Percentiles rank a stretch among this genome's conserved stretches.
Evolutionary conservation across 2,113 vertebrate species (phyloP).

Genomic region (Caretta caretta): DNA sequence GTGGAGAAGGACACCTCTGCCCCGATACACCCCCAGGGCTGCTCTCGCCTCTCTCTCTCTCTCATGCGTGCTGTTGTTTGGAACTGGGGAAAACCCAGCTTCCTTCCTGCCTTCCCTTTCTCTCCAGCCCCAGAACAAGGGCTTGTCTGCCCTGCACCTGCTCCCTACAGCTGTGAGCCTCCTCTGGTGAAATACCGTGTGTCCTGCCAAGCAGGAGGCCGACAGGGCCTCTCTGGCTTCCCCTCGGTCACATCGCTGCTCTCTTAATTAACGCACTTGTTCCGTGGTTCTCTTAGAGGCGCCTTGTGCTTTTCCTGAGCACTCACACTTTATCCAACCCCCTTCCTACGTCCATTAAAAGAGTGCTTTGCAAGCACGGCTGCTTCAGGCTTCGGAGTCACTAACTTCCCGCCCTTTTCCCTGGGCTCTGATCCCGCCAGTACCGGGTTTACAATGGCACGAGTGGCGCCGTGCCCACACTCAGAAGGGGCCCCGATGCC

Average conservation of each 20-base stretch:
- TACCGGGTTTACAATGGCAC: too few species aligned
- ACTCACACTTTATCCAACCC: not conserved
- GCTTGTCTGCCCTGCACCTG: constrained; percentile 80
- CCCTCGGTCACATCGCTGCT: constrained; percentile 68
- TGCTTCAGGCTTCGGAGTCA: not conserved
- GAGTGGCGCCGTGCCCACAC: too few species aligned
- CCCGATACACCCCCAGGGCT: not conserved
- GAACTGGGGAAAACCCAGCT: constrained; percentile 82
- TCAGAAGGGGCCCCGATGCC: too few species aligned
- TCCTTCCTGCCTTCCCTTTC: constrained; percentile 82
- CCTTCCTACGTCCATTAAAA: fast-evolving
- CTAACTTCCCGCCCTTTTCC: not conserved
- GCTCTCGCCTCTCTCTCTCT: constrained; percentile 12
- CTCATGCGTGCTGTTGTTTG: constrained; percentile 67
- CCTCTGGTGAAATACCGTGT: constrained; percentile 80
- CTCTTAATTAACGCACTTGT: constrained; percentile 78
- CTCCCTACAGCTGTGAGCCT: constrained; percentile 80
- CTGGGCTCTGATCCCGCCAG: not conserved
- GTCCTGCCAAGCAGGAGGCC: constrained; percentile 75
- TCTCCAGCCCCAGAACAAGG: constrained; percentile 73
- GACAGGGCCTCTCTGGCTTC: constrained; percentile 73
- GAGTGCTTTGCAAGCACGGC: not conserved
- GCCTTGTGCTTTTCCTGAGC: constrained; percentile 58
- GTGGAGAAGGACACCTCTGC: constrained; percentile 68
- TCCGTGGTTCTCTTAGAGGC: not conserved